Evolutionary conservation across 2,888 invertebrate species (phyloP).

Genomic region (Bugula neritina): DNA sequence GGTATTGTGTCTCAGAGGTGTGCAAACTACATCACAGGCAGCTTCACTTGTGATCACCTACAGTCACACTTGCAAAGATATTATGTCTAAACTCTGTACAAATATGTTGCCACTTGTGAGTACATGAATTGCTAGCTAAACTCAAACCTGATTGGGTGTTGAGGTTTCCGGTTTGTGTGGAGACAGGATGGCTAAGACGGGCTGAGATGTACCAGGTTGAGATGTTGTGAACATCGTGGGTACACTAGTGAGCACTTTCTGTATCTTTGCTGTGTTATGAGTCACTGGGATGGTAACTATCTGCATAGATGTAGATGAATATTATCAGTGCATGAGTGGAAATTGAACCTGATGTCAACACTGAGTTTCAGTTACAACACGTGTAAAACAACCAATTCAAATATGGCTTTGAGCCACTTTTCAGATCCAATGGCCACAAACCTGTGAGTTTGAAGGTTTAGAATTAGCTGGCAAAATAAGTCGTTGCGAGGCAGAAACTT

Average conservation of each 20-base stretch:
- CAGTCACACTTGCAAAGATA: too few species aligned
- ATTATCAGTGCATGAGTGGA: neutral
- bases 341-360: too few species aligned
- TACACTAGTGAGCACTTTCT: neutral
- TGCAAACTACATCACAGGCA: too few species aligned
- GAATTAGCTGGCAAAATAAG: conserved; percentile 13
- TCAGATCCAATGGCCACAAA: too few species aligned
- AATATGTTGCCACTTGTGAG: too few species aligned
- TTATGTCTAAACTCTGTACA: too few species aligned
- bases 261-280: neutral
- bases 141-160: neutral
- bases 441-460: neutral
- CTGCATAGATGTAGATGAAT: neutral
- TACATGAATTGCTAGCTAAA: too few species aligned
- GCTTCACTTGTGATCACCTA: too few species aligned
- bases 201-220: neutral
- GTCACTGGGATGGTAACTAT: conserved; percentile 3
- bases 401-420: too few species aligned
- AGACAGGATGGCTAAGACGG: conserved; percentile 1
- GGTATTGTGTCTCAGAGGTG: too few species aligned
- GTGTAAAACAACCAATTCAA: too few species aligned
- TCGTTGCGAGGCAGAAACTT: conserved; percentile 7
- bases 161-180: neutral
- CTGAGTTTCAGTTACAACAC: too few species aligned
- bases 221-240: neutral